Evolutionary conservation across 2,888 invertebrate species (phyloP).

Genomic region (Baronia brevicornis): DNA sequence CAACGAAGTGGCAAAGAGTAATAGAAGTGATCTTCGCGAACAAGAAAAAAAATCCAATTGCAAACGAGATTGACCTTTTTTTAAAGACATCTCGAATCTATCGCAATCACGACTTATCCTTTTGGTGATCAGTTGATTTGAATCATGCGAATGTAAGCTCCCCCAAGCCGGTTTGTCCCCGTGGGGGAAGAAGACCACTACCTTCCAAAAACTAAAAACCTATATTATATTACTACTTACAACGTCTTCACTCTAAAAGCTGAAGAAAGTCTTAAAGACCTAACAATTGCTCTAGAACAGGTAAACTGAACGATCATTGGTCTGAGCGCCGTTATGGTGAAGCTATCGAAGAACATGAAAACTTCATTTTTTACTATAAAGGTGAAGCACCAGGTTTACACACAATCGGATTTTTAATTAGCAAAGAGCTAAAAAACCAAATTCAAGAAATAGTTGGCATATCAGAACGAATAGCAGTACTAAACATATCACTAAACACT

Average conservation of each 20-base stretch:
- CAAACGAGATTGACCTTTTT: conserved; percentile 17
- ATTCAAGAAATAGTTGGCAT: conserved; percentile 19
- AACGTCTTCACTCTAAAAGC: conserved; percentile 19
- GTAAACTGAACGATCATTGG: conserved; percentile 23
- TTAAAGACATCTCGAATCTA: conserved; percentile 18
- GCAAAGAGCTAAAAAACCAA: conserved; percentile 17
- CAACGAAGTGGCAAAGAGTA: conserved; percentile 21
- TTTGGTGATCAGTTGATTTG: conserved; percentile 19
- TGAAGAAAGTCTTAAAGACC: conserved; percentile 17
- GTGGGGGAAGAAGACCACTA: conserved; percentile 17
- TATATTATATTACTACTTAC: conserved; percentile 11
- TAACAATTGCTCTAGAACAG: conserved; percentile 16
- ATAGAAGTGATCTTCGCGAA: conserved; percentile 14
- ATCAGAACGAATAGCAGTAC: conserved; percentile 20
- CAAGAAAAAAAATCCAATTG: conserved; percentile 13
- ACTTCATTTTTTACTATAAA: neutral
- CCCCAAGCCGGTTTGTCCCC: conserved; percentile 20
- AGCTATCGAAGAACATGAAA: too few species aligned
- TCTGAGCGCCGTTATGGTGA: too few species aligned
- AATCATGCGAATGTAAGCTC: too few species aligned
- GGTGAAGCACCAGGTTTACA: conserved; percentile 20
- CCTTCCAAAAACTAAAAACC: conserved; percentile 13
- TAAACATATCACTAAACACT: conserved; percentile 13
- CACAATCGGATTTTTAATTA: conserved; percentile 24
- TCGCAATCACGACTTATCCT: conserved; percentile 19